Evolutionary conservation across 2,888 invertebrate species (phyloP).

Genomic region (Diabrotica balteata): DNA sequence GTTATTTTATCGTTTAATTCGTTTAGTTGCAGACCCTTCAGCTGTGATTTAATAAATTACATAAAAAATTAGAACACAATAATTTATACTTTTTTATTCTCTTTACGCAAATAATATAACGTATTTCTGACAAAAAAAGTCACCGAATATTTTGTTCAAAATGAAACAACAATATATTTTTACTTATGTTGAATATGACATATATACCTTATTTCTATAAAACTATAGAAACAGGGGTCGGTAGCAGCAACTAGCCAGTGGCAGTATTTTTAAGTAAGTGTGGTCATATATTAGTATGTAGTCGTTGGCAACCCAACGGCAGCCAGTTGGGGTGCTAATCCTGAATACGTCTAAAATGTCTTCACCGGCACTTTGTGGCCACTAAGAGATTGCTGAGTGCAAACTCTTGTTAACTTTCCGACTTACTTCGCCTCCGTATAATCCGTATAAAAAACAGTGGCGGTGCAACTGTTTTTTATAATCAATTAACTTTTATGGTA

Average conservation of each 20-base stretch:
- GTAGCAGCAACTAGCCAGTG: neutral
- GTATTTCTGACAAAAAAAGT: too few species aligned
- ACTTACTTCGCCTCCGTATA: slow-evolving; percentile 56
- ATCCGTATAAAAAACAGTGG: slow-evolving; percentile 51
- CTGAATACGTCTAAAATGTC: slow-evolving; percentile 46
- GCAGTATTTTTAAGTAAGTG: slow-evolving; percentile 30
- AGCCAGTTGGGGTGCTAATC: slow-evolving; percentile 46
- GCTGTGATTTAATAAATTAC: too few species aligned
- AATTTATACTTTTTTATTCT: too few species aligned
- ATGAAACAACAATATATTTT: too few species aligned
- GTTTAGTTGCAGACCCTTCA: too few species aligned
- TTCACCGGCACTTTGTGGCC: slow-evolving; percentile 46
- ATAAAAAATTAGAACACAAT: too few species aligned
- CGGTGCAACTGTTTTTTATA: slow-evolving; percentile 13
- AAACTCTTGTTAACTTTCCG: slow-evolving; percentile 56
- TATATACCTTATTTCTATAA: too few species aligned
- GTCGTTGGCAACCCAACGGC: slow-evolving; percentile 38
- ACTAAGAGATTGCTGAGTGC: slow-evolving; percentile 55
- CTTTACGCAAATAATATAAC: too few species aligned
- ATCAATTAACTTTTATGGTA: neutral
- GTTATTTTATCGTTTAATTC: too few species aligned
- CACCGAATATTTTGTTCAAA: too few species aligned
- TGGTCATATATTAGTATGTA: slow-evolving; percentile 47
- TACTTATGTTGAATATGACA: too few species aligned
- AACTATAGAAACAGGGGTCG: neutral